Percentiles rank a stretch among this genome's conserved stretches.
Evolutionary conservation across 2,888 invertebrate genomes (phyloP).

Genomic region (Cylindroiulus punctatus): DNA sequence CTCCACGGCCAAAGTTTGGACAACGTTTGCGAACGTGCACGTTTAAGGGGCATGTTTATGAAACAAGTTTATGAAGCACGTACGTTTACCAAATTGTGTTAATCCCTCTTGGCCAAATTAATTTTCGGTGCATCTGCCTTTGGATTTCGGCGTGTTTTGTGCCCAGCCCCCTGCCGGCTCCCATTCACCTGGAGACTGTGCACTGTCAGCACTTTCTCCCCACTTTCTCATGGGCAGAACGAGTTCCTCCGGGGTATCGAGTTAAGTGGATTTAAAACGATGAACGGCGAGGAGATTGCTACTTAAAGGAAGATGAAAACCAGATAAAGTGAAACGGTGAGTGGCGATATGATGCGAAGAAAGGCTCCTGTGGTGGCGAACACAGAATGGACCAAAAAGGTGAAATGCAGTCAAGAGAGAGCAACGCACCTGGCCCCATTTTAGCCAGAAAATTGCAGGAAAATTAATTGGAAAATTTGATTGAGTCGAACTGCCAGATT

Average conservation of each 20-base stretch:
- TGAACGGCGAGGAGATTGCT: neutral
- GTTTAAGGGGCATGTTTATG: too few species aligned
- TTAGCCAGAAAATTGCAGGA: neutral
- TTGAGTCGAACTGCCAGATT: neutral
- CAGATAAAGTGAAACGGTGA: neutral
- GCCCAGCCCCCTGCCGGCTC: neutral
- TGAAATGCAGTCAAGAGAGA: conserved; percentile 9
- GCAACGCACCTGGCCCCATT: neutral
- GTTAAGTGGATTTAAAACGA: conserved; percentile 21
- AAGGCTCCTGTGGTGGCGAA: neutral
- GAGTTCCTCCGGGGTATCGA: neutral
- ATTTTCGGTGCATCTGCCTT: neutral
- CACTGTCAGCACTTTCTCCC: neutral
- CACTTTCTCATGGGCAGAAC: neutral
- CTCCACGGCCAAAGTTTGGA: too few species aligned
- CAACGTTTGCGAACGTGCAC: too few species aligned
- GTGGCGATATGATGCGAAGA: neutral
- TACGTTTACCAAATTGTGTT: too few species aligned
- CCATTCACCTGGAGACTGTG: neutral
- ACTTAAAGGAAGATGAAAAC: conserved; percentile 10
- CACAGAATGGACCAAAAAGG: neutral
- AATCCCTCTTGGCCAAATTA: neutral
- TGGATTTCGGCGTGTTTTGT: neutral
- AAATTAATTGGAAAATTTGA: neutral
- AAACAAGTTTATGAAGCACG: too few species aligned